phyloP scores from a whole-genome alignment of 1,140 invertebrate genomes.

The Subanguina moxae region DNA sequence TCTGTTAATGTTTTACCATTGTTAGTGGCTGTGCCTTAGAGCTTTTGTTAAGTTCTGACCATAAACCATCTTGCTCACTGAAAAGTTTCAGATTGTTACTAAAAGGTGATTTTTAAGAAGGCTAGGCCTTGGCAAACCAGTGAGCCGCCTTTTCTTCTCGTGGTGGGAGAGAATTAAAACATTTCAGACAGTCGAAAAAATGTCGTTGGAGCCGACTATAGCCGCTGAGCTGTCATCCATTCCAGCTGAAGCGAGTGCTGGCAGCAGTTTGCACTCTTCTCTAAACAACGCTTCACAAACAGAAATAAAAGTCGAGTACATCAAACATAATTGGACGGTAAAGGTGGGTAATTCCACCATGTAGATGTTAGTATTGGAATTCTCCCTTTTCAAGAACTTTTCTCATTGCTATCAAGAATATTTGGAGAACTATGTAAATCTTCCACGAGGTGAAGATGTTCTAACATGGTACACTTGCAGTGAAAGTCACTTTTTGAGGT shows the following conservation, averaged over 20 bases:
- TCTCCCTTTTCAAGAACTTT: conserved; percentile 34
- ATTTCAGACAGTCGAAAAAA: too few species aligned
- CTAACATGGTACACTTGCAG: conserved; percentile 44
- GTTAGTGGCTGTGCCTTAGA: too few species aligned
- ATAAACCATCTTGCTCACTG: too few species aligned
- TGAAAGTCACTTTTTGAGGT: too few species aligned
- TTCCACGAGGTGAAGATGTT: conserved; percentile 51
- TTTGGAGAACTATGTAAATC: conserved; percentile 56
- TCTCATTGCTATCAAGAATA: conserved; percentile 54
- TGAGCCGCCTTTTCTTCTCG: too few species aligned
- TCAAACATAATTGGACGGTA: conserved; percentile 54
- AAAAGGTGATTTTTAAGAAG: too few species aligned
- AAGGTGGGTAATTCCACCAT: conserved; percentile 29
- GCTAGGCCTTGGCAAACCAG: too few species aligned
- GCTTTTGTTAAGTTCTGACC: too few species aligned
- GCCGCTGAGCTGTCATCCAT: conserved; percentile 30
- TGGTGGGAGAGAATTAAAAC: too few species aligned
- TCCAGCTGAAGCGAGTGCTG: conserved; percentile 26
- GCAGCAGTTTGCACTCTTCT: conserved; percentile 19
- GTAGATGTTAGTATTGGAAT: background rate
- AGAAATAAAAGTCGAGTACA: conserved; percentile 53
- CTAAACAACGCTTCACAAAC: conserved; percentile 56
- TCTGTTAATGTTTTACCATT: too few species aligned
- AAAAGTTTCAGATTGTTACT: too few species aligned
- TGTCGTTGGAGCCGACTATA: conserved; percentile 20